Evolutionary conservation across 2,797 vertebrate species (phyloP), one percentile per base, ranked within the genome.

Genomic region (Nothura maculosa): DNA sequence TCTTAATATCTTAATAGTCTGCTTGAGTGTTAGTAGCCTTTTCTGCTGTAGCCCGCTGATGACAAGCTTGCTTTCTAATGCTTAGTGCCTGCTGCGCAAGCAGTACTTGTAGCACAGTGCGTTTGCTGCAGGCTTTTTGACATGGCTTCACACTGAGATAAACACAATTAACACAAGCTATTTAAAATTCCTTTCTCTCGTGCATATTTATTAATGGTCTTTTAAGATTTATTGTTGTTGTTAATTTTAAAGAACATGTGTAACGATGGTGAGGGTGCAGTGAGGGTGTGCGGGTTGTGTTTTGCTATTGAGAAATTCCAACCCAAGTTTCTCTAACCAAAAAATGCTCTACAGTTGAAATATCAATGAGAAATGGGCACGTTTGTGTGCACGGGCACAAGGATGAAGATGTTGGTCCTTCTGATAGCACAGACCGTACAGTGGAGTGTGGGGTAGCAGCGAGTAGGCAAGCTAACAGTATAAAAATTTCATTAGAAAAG

Each of bases 101-200:
- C 82, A 94, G 69, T 93, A 91, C 89, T 97, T 98, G 94, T 89
- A 94, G 93, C 87, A 97, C 97, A 97, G 96, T 88, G 91, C 94
- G 95, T 97, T 97, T 97, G 94, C 96, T 96, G 92, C 95, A 92
- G 90, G 94, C 95, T 96, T 97, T 97, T 86, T 97, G 96, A 98
- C 97, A 93, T 60, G 94, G 81, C 89, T 89, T 97, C 97, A 97
- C 74, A 96, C 96, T 93, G 97, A 97, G 97, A 96, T 97, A 97
- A 98, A 97, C 92, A 97, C 96, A 97, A 97, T 97, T 97, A 98
- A 92, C 94, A 95, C 64, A 72, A 98, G 93, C 90, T 96, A 80
- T 95, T 96, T 96, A 96, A 96, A 96, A 93, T 93, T 81, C 82
- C 66, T 69, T 89, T 96, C 86, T 95, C 82, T 93, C 70, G 40